Conservation (phyloP, 2,888 invertebrate species). For the Asteroscopus sphinx region DNA sequence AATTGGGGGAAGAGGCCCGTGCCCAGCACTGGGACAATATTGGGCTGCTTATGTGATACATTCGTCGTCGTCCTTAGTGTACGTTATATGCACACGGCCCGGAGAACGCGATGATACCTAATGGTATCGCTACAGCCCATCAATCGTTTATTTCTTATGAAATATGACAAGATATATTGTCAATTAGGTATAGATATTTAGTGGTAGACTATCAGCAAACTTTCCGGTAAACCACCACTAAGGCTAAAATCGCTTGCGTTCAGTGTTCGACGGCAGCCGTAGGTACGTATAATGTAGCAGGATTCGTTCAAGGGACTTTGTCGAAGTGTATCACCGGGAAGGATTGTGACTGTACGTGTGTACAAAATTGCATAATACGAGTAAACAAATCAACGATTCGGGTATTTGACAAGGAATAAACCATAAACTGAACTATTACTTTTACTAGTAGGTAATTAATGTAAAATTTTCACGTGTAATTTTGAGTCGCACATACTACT, state of each 20-base stretch:
- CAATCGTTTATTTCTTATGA: conserved; percentile 35
- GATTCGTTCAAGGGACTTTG: too few relatives aligned
- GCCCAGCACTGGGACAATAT: too few relatives aligned
- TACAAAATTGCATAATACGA: too few relatives aligned
- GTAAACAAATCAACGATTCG: too few relatives aligned
- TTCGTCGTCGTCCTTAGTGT: not conserved
- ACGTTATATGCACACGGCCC: conserved; percentile 22
- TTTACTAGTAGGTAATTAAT: not conserved
- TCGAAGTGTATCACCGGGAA: too few relatives aligned
- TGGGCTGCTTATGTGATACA: too few relatives aligned
- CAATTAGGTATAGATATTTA: not conserved
- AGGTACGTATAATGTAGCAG: not conserved
- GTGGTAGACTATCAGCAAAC: too few relatives aligned
- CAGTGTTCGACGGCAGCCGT: too few relatives aligned
- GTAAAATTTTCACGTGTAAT: conserved; percentile 27
- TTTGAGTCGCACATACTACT: conserved; percentile 24
- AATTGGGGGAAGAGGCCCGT: too few relatives aligned
- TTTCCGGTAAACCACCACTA: too few relatives aligned
- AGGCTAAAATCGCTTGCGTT: too few relatives aligned
- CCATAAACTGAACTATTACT: not conserved
- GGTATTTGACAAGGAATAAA: not conserved
- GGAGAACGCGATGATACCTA: conserved; percentile 16
- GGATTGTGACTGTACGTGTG: too few relatives aligned
- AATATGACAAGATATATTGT: conserved; percentile 17
- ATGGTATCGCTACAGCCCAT: conserved; percentile 30